phyloP scores from a whole-genome alignment of 2,888 invertebrate genomes.

The Ceraclea dissimilis region DNA sequence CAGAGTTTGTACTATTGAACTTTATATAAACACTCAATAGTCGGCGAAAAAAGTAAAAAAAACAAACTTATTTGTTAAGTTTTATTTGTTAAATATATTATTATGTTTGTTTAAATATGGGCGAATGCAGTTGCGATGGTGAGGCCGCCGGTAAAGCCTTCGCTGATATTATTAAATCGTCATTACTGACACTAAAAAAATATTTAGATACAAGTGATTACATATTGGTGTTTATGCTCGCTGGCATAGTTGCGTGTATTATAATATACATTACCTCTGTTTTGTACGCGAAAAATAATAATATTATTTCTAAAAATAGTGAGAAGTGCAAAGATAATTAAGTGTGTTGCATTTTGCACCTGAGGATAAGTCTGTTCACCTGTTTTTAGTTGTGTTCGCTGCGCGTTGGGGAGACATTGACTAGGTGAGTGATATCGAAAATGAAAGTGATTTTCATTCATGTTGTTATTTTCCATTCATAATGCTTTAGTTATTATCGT shows the following conservation, averaged over 20 bases:
- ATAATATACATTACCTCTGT: not conserved
- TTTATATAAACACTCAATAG: no score
- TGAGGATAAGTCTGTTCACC: not conserved
- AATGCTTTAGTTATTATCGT: no score
- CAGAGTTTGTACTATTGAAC: no score
- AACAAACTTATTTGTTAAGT: not conserved
- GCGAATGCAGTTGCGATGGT: slow-evolving; percentile 16
- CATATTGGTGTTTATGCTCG: not conserved
- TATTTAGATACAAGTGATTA: not conserved
- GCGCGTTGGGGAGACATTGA: not conserved
- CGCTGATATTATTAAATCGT: slow-evolving; percentile 13
- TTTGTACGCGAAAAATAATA: not conserved
- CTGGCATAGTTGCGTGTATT: not conserved
- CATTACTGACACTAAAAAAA: slow-evolving; percentile 6
- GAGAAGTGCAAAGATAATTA: not conserved
- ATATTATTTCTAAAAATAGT: not conserved
- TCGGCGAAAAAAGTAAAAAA: no score
- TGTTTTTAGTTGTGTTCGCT: not conserved
- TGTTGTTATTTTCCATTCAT: not conserved
- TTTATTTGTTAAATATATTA: not conserved
- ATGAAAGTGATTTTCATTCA: not conserved
- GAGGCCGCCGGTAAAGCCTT: slow-evolving; percentile 11
- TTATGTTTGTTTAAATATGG: slow-evolving; percentile 7
- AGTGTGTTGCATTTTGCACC: not conserved
- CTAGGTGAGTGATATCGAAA: not conserved